Evolutionary conservation across 2,797 vertebrate genomes (phyloP).

Genomic region (Mastacembelus armatus): DNA sequence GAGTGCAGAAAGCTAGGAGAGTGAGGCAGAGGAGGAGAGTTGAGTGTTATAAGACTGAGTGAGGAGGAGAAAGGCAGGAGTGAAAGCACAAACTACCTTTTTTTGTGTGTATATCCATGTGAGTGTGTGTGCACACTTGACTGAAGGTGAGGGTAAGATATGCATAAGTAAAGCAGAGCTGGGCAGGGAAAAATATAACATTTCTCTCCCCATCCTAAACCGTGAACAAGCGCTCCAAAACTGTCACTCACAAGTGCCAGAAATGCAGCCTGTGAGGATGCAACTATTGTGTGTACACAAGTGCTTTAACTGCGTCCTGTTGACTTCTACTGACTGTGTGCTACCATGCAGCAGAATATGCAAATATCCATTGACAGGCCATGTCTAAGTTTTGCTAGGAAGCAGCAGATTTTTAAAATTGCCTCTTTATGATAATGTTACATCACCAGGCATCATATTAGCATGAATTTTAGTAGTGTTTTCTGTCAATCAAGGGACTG

Average conservation of each 20-base stretch:
- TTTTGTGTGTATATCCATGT: neutral
- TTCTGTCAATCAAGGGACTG: neutral
- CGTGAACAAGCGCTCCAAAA: slow-evolving; percentile 69
- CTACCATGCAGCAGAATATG: slow-evolving; percentile 26
- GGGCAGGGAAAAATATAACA: slow-evolving; percentile 39
- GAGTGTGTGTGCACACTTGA: neutral
- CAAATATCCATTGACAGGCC: slow-evolving; percentile 23
- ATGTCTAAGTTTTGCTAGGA: slow-evolving; percentile 26
- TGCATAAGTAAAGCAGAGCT: slow-evolving; percentile 44
- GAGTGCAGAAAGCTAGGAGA: neutral
- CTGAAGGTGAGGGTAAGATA: slow-evolving; percentile 40
- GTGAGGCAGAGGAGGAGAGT: neutral
- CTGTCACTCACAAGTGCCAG: slow-evolving; percentile 72
- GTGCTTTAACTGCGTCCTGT: slow-evolving; percentile 20
- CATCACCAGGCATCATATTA: slow-evolving; percentile 18
- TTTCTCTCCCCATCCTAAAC: slow-evolving; percentile 17
- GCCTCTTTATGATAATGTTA: slow-evolving; percentile 38
- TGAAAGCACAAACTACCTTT: neutral
- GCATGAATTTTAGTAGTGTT: slow-evolving; percentile 33
- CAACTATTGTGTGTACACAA: slow-evolving; percentile 8
- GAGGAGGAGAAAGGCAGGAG: neutral
- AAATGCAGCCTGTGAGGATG: slow-evolving; percentile 14
- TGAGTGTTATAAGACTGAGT: neutral
- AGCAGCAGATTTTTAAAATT: slow-evolving; percentile 11
- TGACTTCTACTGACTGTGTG: neutral